These are phyloP conservation scores for Ara ararauna DNA, from an alignment of 2,797 vertebrate species.

Conservation along the genomic window DNA sequence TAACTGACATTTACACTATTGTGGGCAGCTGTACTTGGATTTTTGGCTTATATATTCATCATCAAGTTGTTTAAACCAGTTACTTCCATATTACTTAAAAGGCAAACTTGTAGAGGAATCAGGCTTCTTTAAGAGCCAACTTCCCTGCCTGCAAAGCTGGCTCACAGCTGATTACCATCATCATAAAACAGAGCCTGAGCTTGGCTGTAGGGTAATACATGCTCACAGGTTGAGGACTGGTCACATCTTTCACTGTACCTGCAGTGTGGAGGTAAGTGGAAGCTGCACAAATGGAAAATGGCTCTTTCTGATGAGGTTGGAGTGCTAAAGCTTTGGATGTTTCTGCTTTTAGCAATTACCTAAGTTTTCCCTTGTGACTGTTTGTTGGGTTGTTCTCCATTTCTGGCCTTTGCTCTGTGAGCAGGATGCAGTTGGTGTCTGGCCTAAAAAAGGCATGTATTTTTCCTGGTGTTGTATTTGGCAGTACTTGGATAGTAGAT, in stretches of 20 bases:
- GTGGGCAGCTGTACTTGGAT: neutral
- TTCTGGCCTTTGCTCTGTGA: neutral
- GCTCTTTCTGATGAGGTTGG: neutral
- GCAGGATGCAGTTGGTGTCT: neutral
- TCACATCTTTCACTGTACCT: neutral
- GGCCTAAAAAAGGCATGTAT: neutral
- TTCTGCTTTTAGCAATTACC: neutral
- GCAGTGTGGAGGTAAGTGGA: neutral
- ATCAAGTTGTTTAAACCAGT: neutral
- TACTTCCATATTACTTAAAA: neutral
- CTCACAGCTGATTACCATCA: neutral
- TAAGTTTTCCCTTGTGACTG: neutral
- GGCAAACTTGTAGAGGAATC: neutral
- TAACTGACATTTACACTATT: neutral
- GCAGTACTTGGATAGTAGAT: neutral
- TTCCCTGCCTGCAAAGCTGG: neutral
- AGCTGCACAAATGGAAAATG: neutral
- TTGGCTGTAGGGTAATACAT: fast-evolving
- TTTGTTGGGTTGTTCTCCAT: neutral
- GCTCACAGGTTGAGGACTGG: neutral
- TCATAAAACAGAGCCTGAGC: neutral
- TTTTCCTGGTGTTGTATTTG: neutral
- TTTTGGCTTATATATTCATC: neutral
- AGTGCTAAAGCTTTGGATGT: neutral
- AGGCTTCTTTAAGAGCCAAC: neutral